Conservation (phyloP, 2,888 invertebrate genomes). For the Deilephila porcellus region DNA sequence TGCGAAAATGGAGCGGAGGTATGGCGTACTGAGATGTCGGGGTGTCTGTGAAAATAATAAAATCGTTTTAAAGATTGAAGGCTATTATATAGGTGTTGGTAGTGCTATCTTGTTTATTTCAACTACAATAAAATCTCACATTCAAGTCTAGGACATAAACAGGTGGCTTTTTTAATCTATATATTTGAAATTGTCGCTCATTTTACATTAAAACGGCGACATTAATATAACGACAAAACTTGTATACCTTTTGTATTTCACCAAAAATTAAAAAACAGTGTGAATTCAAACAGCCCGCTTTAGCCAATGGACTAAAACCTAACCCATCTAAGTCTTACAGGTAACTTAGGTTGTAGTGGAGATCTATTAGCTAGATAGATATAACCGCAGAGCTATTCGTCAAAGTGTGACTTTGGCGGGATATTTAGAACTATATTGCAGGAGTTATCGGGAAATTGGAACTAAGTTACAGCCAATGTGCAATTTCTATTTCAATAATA, state of each 20-base stretch:
- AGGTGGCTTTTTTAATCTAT: too few relatives aligned
- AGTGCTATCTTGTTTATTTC: not conserved
- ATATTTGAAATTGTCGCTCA: too few relatives aligned
- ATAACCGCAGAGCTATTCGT: not conserved
- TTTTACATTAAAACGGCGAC: too few relatives aligned
- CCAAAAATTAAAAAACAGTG: too few relatives aligned
- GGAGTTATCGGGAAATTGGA: not conserved
- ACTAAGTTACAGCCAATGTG: not conserved
- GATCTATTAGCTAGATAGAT: not conserved
- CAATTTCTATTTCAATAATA: not conserved
- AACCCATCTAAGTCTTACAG: not conserved
- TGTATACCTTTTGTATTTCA: too few relatives aligned
- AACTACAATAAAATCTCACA: too few relatives aligned
- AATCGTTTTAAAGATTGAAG: not conserved
- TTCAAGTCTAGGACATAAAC: too few relatives aligned
- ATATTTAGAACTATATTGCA: not conserved
- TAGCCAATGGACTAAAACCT: too few relatives aligned
- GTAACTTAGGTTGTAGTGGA: not conserved
- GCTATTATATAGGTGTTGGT: not conserved
- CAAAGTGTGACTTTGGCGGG: not conserved
- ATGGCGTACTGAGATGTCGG: slow-evolving; percentile 11
- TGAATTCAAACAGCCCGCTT: too few relatives aligned
- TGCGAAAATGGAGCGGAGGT: slow-evolving; percentile 36
- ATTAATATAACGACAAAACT: too few relatives aligned
- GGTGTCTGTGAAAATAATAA: not conserved